Percentiles rank a stretch among this genome's conserved stretches.
Conservation (phyloP, 1,140 invertebrate genomes). For the Bacillus rossius region DNA sequence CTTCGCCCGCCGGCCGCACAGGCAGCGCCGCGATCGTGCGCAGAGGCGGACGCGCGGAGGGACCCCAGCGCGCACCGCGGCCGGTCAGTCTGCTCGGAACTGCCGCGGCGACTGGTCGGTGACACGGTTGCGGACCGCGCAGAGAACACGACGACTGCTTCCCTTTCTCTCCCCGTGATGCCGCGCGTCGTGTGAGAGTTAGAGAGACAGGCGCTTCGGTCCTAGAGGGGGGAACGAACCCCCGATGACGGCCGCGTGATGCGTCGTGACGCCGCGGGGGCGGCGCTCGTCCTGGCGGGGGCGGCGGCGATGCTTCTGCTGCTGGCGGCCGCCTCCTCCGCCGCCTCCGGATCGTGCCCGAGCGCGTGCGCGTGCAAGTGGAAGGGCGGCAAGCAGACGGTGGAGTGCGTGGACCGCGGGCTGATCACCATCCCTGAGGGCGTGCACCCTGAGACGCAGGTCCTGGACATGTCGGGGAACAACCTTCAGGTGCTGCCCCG, state of each 20-base stretch:
- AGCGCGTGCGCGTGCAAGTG: conserved; percentile 83
- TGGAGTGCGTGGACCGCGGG: conserved; percentile 76
- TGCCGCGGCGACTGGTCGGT: no score
- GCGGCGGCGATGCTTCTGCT: background rate
- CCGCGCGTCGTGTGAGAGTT: no score
- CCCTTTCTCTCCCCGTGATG: no score
- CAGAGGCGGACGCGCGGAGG: no score
- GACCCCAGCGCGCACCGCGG: no score
- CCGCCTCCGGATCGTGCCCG: conserved; percentile 52
- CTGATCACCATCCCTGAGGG: conserved; percentile 75
- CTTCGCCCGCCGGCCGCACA: no score
- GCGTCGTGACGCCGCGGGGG: background rate
- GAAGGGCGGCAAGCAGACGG: conserved; percentile 87
- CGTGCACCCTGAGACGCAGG: conserved; percentile 82
- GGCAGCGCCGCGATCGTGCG: no score
- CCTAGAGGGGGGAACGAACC: no score
- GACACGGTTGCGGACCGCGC: no score
- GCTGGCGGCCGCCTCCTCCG: background rate
- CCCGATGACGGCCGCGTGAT: background rate
- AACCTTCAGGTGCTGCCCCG: conserved; percentile 73
- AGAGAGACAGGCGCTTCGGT: no score
- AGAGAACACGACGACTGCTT: no score
- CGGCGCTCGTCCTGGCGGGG: background rate
- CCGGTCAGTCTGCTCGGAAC: no score
- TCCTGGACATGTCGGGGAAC: conserved; percentile 82